Base-by-base conservation (phyloP, 2,888 invertebrate species). In the Cheilosia impressa region DNA sequence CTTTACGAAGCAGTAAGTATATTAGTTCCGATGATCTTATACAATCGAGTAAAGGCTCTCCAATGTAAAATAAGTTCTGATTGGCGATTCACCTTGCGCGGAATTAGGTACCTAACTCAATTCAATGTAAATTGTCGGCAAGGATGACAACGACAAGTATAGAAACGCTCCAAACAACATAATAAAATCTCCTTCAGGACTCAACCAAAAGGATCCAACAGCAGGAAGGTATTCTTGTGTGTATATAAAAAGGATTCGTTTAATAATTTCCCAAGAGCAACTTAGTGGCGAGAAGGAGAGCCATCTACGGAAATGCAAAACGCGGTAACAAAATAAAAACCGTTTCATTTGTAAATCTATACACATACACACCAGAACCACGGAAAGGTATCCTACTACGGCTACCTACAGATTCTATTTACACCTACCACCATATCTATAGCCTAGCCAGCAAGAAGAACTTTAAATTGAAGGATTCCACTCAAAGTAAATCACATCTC, bases 231-330 rank as follows among this genome's bases (percentile, higher is more conserved):
- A 52, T 13, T 6, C 22, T 4, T 9, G 24, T 19, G 24, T 24
- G 60, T 24, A 80, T 65, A 80, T 58, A 72, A 85, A 85, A 85
- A 76, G 85, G 85, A 85, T 81, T 85, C 85, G 81, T 85, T 85
- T 85, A 81, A 85, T 85, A 81, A 85, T 85, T 85, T 85, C 85
- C 85, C 85, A 85, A 68, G 85, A 85, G 85, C 85, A 85, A 81
- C 81, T 85, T 80, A 81, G 81, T 72, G 81, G 72, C 85, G 50
- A 68, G 75, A 68, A 73, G 73, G 43, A 66, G 71, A 45, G 65
- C 65, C 55, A 81, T 68, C 72, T 24, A 66, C 60, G 85, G 85
- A 85, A 81, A 85, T 85, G 81, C 76, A 85, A 76, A 76, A 60
- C 53, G 80, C 76, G 85, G 66, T 77, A 72, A 76, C 58, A 62